Percentiles rank a stretch among this genome's conserved stretches.
These are phyloP conservation scores for Cataglyphis rosenhaueri DNA, from an alignment of 2,888 invertebrate species.

Conservation along the genomic window DNA sequence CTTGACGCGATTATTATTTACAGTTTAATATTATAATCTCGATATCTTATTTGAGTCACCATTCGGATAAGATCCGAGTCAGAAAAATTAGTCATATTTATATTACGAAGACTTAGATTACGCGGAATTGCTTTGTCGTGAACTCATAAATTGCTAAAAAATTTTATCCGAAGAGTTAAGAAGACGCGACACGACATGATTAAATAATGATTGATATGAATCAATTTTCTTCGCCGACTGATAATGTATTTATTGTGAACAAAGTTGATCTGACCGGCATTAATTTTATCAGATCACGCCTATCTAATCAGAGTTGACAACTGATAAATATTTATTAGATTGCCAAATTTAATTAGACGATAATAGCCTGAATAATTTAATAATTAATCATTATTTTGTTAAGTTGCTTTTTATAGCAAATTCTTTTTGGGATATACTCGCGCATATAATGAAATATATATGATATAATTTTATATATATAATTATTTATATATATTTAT, in stretches of 20 bases:
- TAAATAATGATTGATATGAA: neutral
- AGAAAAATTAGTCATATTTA: neutral
- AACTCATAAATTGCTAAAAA: neutral
- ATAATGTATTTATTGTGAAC: neutral
- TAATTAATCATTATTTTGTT: neutral
- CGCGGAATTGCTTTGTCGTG: neutral
- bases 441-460: neutral
- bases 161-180: neutral
- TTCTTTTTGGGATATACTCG: neutral
- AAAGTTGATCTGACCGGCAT: neutral
- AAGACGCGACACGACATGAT: neutral
- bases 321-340: slow-evolving; percentile 16
- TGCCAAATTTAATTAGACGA: neutral
- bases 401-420: neutral
- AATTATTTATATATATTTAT: no score
- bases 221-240: neutral
- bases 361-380: slow-evolving; percentile 12
- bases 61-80: neutral
- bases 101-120: neutral
- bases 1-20: neutral
- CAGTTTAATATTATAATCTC: neutral
- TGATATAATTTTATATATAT: no score
- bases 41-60: neutral
- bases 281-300: slow-evolving; percentile 28
- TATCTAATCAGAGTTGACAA: slow-evolving; percentile 8